Base-by-base conservation (phyloP, 1,140 invertebrate species). In the Sycophila sp. region DNA sequence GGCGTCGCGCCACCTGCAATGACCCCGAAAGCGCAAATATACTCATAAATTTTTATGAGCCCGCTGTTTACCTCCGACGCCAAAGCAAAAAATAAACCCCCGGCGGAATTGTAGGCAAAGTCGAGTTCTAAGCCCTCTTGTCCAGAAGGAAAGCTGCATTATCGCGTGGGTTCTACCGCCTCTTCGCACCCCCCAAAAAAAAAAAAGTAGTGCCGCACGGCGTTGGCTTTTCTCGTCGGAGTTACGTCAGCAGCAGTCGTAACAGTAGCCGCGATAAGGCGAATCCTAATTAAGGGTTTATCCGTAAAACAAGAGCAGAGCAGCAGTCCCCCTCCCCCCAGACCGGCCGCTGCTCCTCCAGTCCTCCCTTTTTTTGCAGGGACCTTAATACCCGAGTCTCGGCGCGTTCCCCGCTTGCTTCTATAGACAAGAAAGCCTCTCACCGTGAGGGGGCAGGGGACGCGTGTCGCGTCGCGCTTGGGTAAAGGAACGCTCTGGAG, bases 211-310 rank as follows among this genome's bases (percentile, higher is more conserved):
- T n/a, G n/a, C n/a, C n/a, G 47, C 47, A 28, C 15, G 36, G n/a
- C n/a, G n/a, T n/a, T n/a, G n/a, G n/a, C n/a, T n/a, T n/a, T n/a
- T n/a, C n/a, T n/a, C n/a, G n/a, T n/a, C n/a, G n/a, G n/a, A 47
- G 40, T 60, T 60, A 69, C 47, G 58, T 59, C 68, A 63, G 59
- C 58, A 42, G 58, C 26, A 42, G 34, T 17, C 22, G 49, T 13
- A 11, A 4, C 22, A 15, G 19, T 19, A n/a, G 15, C 45, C 30
- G 60, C 51, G 69, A 64, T 70, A 70, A 70, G 51, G 51, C n/a
- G 51, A 70, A 64, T 70, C 69, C 69, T 70, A 70, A 70, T 70
- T 70, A 70, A 70, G 60, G 60, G 59, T 49, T 70, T 64, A 70
- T 64, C 69, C 51, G 49, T 38, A 55, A 42, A 69, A 56, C 68